Evolutionary conservation across 2,797 vertebrate species (phyloP).

Genomic region (Etheostoma perlongum): DNA sequence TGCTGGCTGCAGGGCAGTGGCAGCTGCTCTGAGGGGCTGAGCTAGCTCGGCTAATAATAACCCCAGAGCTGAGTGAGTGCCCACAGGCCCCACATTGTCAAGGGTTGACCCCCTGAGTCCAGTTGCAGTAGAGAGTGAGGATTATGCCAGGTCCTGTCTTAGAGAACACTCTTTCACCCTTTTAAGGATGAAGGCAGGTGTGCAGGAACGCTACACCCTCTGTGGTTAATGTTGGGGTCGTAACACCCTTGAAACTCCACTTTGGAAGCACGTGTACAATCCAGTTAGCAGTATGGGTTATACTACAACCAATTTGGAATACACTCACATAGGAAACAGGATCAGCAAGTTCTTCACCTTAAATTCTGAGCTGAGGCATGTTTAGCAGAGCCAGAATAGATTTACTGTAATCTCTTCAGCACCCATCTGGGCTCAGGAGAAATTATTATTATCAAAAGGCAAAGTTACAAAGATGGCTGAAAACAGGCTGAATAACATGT

Average conservation of each 20-base stretch:
- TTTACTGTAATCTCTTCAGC: constrained; percentile 15
- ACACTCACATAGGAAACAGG: constrained; percentile 16
- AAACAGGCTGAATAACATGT: constrained; percentile 41
- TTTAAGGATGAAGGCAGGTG: constrained; percentile 46
- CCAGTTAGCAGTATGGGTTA: neutral
- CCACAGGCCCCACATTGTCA: constrained; percentile 51
- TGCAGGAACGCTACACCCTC: constrained; percentile 18
- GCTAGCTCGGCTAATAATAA: constrained; percentile 78
- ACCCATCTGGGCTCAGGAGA: constrained; percentile 3
- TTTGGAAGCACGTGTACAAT: constrained; percentile 16
- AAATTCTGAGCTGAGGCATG: constrained; percentile 5
- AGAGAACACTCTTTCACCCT: constrained; percentile 49
- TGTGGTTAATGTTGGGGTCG: constrained; percentile 11
- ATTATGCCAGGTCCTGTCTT: constrained; percentile 66
- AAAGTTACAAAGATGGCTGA: constrained; percentile 14
- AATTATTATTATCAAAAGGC: constrained; percentile 22
- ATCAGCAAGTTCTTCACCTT: constrained; percentile 25
- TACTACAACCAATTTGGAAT: neutral
- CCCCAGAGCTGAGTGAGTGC: constrained; percentile 54
- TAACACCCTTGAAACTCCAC: constrained; percentile 16
- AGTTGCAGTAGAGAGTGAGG: constrained; percentile 65
- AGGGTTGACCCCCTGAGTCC: constrained; percentile 64
- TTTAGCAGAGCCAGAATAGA: constrained; percentile 16
- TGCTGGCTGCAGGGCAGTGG: constrained; percentile 61
- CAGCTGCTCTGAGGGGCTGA: constrained; percentile 74